These are phyloP conservation scores for Monoplex corrugatus DNA, from an alignment of 2,888 invertebrate genomes.

Conservation along the genomic window DNA sequence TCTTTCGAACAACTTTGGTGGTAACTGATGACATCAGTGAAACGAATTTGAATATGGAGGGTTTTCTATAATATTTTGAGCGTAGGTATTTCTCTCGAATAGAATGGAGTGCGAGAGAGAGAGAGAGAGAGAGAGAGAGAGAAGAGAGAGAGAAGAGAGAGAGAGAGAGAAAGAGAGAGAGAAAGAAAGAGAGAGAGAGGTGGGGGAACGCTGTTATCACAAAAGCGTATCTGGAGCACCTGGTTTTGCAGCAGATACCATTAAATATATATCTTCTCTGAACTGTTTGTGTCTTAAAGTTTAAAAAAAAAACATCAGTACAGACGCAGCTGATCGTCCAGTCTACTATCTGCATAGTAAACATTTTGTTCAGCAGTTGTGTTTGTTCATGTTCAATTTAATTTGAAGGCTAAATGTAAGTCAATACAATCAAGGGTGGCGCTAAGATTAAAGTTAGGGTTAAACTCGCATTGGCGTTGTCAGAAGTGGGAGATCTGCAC, in stretches of 20 bases:
- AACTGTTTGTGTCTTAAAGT: too few species aligned
- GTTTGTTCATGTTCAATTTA: background rate
- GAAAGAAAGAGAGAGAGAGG: background rate
- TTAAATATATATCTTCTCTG: background rate
- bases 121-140: background rate
- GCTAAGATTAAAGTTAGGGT: background rate
- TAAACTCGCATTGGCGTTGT: background rate
- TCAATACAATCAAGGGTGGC: background rate
- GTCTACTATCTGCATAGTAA: too few species aligned
- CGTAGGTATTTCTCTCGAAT: background rate
- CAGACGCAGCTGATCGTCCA: too few species aligned
- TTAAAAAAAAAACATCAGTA: too few species aligned
- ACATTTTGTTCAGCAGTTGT: background rate
- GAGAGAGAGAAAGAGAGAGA: background rate
- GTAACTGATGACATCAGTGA: background rate
- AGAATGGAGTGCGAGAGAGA: background rate
- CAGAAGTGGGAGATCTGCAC: background rate
- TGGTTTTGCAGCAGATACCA: background rate
- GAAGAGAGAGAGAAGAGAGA: background rate
- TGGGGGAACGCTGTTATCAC: background rate
- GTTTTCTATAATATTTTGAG: background rate
- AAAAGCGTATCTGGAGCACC: background rate
- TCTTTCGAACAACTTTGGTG: background rate
- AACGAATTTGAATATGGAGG: background rate
- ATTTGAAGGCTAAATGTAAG: background rate